phyloP scores from a whole-genome alignment of 2,888 invertebrate genomes.

The Protonemura montana region DNA sequence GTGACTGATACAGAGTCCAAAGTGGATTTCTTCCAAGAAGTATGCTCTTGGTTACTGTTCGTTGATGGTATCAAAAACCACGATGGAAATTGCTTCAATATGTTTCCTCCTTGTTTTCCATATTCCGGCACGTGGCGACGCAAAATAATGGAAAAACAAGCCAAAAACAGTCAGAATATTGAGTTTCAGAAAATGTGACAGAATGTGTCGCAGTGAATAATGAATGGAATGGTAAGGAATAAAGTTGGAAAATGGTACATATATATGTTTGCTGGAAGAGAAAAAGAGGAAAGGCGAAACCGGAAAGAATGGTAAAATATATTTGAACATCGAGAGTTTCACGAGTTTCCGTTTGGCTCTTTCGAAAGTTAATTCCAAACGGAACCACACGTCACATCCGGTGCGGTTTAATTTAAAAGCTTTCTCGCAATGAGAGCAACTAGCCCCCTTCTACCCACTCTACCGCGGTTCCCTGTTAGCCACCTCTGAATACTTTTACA shows the following conservation, averaged over 20 bases:
- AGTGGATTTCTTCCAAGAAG: neutral
- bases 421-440: slow-evolving; percentile 34
- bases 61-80: neutral
- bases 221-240: slow-evolving; percentile 32
- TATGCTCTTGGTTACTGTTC: neutral
- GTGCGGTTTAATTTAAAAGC: slow-evolving; percentile 45
- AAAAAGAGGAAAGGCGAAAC: slow-evolving; percentile 29
- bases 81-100: slow-evolving; percentile 16
- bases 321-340: slow-evolving; percentile 42
- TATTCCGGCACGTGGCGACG: slow-evolving; percentile 26
- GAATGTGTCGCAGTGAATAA: slow-evolving; percentile 39
- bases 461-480: neutral
- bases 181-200: slow-evolving; percentile 37
- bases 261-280: neutral
- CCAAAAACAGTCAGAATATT: slow-evolving; percentile 37
- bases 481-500: neutral
- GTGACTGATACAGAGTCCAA: neutral
- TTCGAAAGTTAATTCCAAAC: slow-evolving; percentile 41
- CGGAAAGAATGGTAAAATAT: slow-evolving; percentile 42
- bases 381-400: slow-evolving; percentile 40
- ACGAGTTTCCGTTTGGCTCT: slow-evolving; percentile 40
- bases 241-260: slow-evolving; percentile 23
- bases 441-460: neutral
- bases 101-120: slow-evolving; percentile 34
- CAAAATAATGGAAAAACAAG: slow-evolving; percentile 20